Percentiles rank a stretch among this genome's conserved stretches.
Evolutionary conservation across 1,140 invertebrate genomes (phyloP).

Genomic region (Zaprionus capensis): DNA sequence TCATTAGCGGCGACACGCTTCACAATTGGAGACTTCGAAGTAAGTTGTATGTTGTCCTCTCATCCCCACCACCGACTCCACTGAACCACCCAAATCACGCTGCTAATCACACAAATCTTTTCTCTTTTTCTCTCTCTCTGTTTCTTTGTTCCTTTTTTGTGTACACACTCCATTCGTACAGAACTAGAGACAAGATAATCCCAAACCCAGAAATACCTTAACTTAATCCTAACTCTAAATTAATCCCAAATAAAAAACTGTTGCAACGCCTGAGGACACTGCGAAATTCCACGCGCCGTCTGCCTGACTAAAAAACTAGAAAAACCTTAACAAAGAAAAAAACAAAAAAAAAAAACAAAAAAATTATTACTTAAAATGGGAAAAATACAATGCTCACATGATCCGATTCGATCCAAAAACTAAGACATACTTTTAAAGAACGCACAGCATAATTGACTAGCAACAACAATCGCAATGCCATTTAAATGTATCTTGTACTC

Average conservation of each 20-base stretch:
- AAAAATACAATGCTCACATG: conserved; percentile 21
- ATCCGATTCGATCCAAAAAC: conserved; percentile 30
- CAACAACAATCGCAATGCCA: conserved; percentile 52
- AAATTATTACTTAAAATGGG: background rate
- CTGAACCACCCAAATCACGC: conserved; percentile 21
- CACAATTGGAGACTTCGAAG: conserved; percentile 87
- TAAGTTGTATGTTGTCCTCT: conserved; percentile 84
- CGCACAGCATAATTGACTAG: conserved; percentile 62
- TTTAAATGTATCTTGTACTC: conserved; percentile 30
- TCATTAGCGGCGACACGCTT: conserved; percentile 86
- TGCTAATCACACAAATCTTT: conserved; percentile 68
- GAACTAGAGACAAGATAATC: conserved; percentile 60
- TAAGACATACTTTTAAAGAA: conserved; percentile 31
- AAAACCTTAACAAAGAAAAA: background rate
- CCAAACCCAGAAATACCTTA: conserved; percentile 21
- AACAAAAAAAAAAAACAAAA: conserved; percentile 7
- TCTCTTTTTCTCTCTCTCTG: conserved; percentile 49
- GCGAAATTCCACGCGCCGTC: conserved; percentile 39
- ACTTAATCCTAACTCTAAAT: conserved; percentile 31
- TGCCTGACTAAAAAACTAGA: conserved; percentile 32
- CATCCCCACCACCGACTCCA: background rate
- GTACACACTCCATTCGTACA: conserved; percentile 49
- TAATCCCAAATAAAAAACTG: conserved; percentile 17
- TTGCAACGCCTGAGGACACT: conserved; percentile 45
- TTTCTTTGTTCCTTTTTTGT: conserved; percentile 18